Evolutionary conservation across 2,888 invertebrate genomes (phyloP).

Genomic region (Trichogramma evanescens): DNA sequence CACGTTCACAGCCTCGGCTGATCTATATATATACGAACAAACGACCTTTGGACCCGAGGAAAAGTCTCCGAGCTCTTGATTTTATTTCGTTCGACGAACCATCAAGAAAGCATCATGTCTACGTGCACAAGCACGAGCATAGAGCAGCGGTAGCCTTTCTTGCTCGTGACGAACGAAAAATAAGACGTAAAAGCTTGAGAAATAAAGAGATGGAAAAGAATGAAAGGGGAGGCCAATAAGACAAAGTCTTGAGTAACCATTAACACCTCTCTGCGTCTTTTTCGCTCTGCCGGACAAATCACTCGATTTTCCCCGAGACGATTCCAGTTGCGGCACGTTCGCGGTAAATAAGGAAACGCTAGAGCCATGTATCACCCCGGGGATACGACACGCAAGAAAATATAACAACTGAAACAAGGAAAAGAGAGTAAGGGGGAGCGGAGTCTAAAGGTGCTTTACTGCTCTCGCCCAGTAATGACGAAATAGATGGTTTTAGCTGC

Average conservation of each 20-base stretch:
- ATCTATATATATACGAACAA: constrained; percentile 15
- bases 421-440: constrained; percentile 1
- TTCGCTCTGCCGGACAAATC: constrained; percentile 39
- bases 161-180: not conserved
- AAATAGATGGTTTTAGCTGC: constrained; percentile 44
- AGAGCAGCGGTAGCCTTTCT: not conserved
- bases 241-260: constrained; percentile 27
- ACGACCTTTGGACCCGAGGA: constrained; percentile 21
- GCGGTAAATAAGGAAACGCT: constrained; percentile 44
- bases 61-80: constrained; percentile 20
- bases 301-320: constrained; percentile 46
- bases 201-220: constrained; percentile 8
- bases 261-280: constrained; percentile 37
- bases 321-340: constrained; percentile 45
- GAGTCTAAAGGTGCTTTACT: constrained; percentile 41
- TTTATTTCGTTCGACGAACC: constrained; percentile 13
- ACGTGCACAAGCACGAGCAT: not conserved
- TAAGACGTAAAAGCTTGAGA: not conserved
- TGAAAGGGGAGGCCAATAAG: constrained; percentile 10
- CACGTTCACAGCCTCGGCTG: constrained; percentile 8
- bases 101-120: not conserved
- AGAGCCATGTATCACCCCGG: constrained; percentile 46
- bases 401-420: constrained; percentile 8
- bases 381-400: constrained; percentile 36
- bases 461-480: constrained; percentile 44